These are phyloP conservation scores for Pteromalus puparum DNA, from an alignment of 1,140 invertebrate species.

Conservation along the genomic window DNA sequence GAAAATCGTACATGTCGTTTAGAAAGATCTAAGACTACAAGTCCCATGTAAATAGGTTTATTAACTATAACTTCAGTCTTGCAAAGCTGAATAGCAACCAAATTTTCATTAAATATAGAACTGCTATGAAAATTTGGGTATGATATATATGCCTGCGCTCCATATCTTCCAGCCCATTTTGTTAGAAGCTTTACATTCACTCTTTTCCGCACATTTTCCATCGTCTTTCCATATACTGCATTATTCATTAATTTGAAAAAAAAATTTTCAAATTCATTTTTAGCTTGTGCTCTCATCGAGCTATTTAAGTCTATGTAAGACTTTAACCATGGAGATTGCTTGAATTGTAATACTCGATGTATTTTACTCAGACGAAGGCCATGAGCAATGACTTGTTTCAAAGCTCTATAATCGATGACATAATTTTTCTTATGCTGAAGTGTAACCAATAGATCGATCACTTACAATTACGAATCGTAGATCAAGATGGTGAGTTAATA, in stretches of 20 bases:
- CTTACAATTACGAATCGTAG: too few relatives aligned
- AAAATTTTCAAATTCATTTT: conserved; percentile 74
- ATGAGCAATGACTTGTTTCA: conserved; percentile 69
- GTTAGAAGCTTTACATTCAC: conserved; percentile 64
- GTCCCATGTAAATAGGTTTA: conserved; percentile 17
- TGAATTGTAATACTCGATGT: conserved; percentile 74
- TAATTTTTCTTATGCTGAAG: conserved; percentile 71
- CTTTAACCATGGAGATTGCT: conserved; percentile 74
- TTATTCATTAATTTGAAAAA: conserved; percentile 57
- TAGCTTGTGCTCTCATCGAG: conserved; percentile 63
- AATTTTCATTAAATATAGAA: too few relatives aligned
- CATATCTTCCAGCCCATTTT: conserved; percentile 53
- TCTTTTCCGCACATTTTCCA: conserved; percentile 69
- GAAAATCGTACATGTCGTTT: conserved; percentile 5
- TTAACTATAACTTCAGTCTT: neutral
- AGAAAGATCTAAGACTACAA: conserved; percentile 2
- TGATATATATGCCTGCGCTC: conserved; percentile 33
- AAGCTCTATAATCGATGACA: conserved; percentile 74
- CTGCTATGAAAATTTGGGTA: conserved; percentile 1
- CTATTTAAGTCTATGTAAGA: conserved; percentile 74
- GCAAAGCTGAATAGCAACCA: conserved; percentile 1
- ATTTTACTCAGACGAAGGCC: conserved; percentile 74
- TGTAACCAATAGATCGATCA: conserved; percentile 66
- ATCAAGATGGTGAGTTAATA: too few relatives aligned
- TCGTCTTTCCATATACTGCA: conserved; percentile 63